Evolutionary conservation across 2,797 vertebrate genomes (phyloP), one percentile per base, ranked within the genome.

Genomic region (Pagetopsis macropterus): DNA sequence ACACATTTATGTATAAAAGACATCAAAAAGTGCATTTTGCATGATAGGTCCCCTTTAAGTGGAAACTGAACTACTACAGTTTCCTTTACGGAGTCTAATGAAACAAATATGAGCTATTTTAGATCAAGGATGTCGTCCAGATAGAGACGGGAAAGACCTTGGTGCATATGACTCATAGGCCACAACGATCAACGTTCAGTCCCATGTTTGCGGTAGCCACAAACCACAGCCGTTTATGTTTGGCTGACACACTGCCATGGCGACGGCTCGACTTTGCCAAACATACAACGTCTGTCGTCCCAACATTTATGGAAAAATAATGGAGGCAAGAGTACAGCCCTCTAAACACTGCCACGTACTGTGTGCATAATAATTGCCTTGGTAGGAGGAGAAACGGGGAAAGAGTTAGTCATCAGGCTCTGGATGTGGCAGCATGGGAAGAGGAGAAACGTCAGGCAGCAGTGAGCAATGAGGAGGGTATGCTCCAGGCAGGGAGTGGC

Each of bases 261-360:
- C 71, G 86, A 94, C 87, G 2, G 60, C 78, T 16, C 40, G 79
- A 62, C 88, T 71, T 72, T 73, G 78, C 87, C 90, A 87, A 91
- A 91, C 75, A 88, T 77, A 85, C 48, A 2, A 19, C 9, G 43
- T 40, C 59, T 50, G 45, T 70, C 68, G 6, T 56, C 73, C 84
- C 81, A 88, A 80, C 86, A 91, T 91, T 92, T 92, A 86, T 91
- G 93, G 91, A 91, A 92, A 90, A 87, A 51, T 73, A 84, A 87
- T 60, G 66, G 65, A 70, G 44, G 70, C 65, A 6, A 72, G 79
- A 82, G 76, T 0, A 55, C 67, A 79, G 70, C 40, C 45, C 59
- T 70, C 63, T 11, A 72, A 72, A 86, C 84, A 77, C 75, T 92
- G 92, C 92, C 93, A 94, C 93, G 92, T 94, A 83, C 73, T 87